phyloP scores from a whole-genome alignment of 2,113 vertebrate species.

The Ariopsis seemanni region DNA sequence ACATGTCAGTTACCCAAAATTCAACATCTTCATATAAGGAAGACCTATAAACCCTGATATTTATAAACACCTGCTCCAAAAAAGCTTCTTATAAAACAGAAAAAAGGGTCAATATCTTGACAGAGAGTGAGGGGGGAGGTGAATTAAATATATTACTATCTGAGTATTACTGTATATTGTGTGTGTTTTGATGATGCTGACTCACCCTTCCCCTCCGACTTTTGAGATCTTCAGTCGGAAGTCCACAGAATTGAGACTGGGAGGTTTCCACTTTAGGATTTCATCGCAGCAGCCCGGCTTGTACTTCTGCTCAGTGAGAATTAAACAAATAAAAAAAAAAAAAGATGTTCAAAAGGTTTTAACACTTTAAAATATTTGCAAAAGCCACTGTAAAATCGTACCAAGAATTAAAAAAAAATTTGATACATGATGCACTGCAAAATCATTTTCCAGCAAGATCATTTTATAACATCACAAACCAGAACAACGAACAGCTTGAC shows the following conservation, averaged over 20 bases:
- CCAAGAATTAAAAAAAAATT: not conserved
- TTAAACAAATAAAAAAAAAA: not conserved
- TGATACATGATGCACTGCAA: not conserved
- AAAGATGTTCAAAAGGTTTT: not conserved
- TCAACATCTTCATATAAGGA: no score
- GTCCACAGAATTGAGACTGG: constrained; percentile 97
- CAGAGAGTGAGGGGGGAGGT: not conserved
- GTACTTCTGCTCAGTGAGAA: constrained; percentile 80
- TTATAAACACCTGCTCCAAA: not conserved
- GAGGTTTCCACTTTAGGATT: constrained; percentile 99
- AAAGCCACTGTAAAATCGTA: not conserved
- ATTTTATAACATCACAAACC: not conserved
- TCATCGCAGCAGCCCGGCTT: constrained; percentile 93
- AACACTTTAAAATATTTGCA: not conserved
- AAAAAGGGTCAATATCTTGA: not conserved
- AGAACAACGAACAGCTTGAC: not conserved
- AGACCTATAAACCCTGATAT: not conserved
- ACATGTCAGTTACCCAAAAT: no score
- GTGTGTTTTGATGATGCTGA: constrained; percentile 46
- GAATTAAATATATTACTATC: constrained; percentile 7
- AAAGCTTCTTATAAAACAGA: not conserved
- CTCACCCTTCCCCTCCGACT: constrained; percentile 97
- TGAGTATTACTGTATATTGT: not conserved
- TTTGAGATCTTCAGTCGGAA: constrained; percentile 97
- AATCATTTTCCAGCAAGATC: no score